Base-by-base conservation (phyloP, 35 echinoderm and acorn worm species). In the Ophioderma brevispina region DNA sequence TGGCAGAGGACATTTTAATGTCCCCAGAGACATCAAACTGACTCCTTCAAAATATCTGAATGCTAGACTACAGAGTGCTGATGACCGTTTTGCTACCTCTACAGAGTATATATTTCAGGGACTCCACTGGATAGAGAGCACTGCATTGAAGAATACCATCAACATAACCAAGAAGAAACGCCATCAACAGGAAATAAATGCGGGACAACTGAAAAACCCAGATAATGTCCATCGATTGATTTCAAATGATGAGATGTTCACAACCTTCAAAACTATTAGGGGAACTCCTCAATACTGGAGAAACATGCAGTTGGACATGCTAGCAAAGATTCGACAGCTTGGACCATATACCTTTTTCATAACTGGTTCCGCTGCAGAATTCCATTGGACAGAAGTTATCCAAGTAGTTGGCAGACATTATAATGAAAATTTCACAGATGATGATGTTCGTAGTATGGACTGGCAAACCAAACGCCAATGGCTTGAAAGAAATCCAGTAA, bases 231-330 rank as follows among this genome's bases (percentile, higher is more conserved):
- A 36, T 33, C 13, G 37, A 36, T 35, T 80, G 17, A 10, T 80
- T 33, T 80, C 78, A 13, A 36, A 80, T 33, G 78, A 80, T 4
- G 78, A 80, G 36, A 80, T 80, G 33, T 80, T 80, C 33, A 33
- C 78, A 13, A 37, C 78, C 11, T 80, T 80, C 37, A 80, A 80
- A 37, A 80, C 78, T 14, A 36, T 80, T 35, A 80, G 78, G 36
- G 78, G 78, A 1, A 80, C 78, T 14, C 78, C 78, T 1, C 78
- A 80, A 80, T 80, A 80, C 78, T 80, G 78, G 78, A 80, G 25
- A 80, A 36, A 80, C 5, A 36, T 36, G 33, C 13, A 13, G 13
- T 78, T 78, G 76, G 76, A 78, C 35, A 78, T 78, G 76, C 35
- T 78, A 78, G 76, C 76, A 13, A 78, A 78, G 30, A 78, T 78